Percentiles rank a stretch among this genome's conserved stretches.
phyloP scores from a whole-genome alignment of 2,888 invertebrate species.

The Chrysolina oricalcia region DNA sequence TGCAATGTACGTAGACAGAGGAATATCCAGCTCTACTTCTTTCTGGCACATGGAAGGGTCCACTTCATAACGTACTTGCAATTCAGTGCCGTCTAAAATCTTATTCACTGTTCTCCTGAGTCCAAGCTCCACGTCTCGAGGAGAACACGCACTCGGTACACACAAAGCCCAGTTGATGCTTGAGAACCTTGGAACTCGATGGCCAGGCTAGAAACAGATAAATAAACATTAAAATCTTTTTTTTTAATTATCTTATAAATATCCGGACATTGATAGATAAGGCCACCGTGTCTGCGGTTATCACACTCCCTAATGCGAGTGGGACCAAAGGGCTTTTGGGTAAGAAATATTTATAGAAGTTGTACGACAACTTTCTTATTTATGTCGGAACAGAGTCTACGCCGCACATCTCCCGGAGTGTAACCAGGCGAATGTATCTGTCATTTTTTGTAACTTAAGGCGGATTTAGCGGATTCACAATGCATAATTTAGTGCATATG shows the following conservation, averaged over 20 bases:
- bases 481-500: too few relatives aligned
- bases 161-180: slow-evolving; percentile 81
- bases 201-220: slow-evolving; percentile 76
- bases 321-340: too few relatives aligned
- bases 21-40: slow-evolving; percentile 46
- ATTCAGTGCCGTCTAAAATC: slow-evolving; percentile 74
- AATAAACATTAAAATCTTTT: neutral
- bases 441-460: too few relatives aligned
- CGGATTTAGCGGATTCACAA: too few relatives aligned
- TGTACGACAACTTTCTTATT: too few relatives aligned
- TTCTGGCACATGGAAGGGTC: slow-evolving; percentile 78
- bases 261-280: too few relatives aligned
- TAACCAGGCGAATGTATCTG: too few relatives aligned
- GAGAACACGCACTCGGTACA: slow-evolving; percentile 77
- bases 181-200: slow-evolving; percentile 80
- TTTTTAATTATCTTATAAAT: neutral
- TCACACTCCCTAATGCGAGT: too few relatives aligned
- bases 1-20: slow-evolving; percentile 61
- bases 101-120: slow-evolving; percentile 72
- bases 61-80: slow-evolving; percentile 76
- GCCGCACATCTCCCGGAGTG: too few relatives aligned
- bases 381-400: too few relatives aligned
- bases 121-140: slow-evolving; percentile 76
- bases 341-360: too few relatives aligned
- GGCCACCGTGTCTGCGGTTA: too few relatives aligned